Base-by-base conservation (phyloP, 2,888 invertebrate genomes). In the Enchytraeus crypticus region DNA sequence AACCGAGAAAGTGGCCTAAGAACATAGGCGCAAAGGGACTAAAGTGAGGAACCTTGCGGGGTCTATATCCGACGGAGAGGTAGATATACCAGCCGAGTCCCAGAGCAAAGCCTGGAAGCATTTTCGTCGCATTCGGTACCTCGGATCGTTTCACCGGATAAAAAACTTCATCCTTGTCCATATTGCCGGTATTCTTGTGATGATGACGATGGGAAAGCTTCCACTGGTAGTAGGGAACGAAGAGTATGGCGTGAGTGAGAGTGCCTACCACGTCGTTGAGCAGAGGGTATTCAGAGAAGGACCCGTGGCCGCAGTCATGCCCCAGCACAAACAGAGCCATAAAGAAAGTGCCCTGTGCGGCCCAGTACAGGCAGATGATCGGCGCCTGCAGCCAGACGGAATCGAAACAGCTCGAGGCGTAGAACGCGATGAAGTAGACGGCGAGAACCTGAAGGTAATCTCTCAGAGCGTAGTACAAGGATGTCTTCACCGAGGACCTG, bases 261-360 rank as follows among this genome's bases (percentile, higher is more conserved):
- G 69, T 72, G 3, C 77, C 77, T 14, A 72, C 60, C 14, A 72
- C 49, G 53, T 74, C 72, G 59, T 77, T 75, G 46, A 76, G 56
- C 34, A 70, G 51, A 18, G 63, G 62, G 59, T 70, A 65, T 55
- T 67, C 66, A 14, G 73, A 74, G 65, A 75, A 77, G 1, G 75
- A 75, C 2, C 71, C 71, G 60, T 77, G 77, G 0, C 75, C 74
- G 57, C 74, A 74, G 61, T 76, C 75, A 56, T 76, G 76, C 21
- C 76, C 76, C 2, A 74, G 57, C 2, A 75, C 74, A 64, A 76
- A 76, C 11, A 77, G 21, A 0, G 71, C 72, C 27, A 72, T 73
- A 57, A 75, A 72, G 33, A 74, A 55, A 1, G 75, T 74, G 27
- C 77, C 77, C 62, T 75, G 74, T 3, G 73, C 34, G 4, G 71